Evolutionary conservation across 2,113 vertebrate genomes (phyloP), one percentile per base, ranked within the genome.

Genomic region (Sialia sialis): DNA sequence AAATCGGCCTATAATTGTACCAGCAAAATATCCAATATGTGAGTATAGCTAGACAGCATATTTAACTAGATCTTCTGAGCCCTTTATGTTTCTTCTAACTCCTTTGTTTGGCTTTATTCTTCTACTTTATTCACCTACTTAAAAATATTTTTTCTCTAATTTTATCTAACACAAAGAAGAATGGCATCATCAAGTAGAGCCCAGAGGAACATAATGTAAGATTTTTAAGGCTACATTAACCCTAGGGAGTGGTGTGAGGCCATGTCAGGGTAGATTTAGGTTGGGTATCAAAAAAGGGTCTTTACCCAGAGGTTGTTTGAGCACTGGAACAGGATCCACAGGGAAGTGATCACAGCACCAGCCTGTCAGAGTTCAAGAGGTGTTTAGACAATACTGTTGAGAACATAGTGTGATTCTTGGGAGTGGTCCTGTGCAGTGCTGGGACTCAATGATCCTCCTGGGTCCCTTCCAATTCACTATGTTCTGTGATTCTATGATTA

Each of bases 361-460:
- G 17, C 7, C 44, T 32, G 14, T 44, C 38, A 59, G 14, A 43
- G 3, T 32, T 36, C 21, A 36, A 18, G 11, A 43, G 38, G 9
- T 15, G 6, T 27, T 26, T 52, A 30, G 32, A 23, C 22, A 60
- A 8, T 44, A 13, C 27, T 60, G 14, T 27, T 0, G 0, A 58
- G 44, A 3, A 8, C 0, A 0, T 9, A 25, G 9, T 43, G 14
- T 44, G 26, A 44, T 36, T 38, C 32, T 60, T 68, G 21, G 32
- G 11, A 21, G 18, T 18, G 17, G 26, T 38, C 11, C 32, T 38
- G 27, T 27, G 17, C 44, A 44, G 11, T 8, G 22, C 38, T 32
- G 21, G 29, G 38, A 52, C 32, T 32, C 62, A 11, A 1, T 43
- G 17, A 52, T 44, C 17, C 17, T 77, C 29, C 11, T 52, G 26